Evolutionary conservation across 2,797 vertebrate genomes (phyloP), one percentile per base, ranked within the genome.

Genomic region (Enteromius trimaculatus): DNA sequence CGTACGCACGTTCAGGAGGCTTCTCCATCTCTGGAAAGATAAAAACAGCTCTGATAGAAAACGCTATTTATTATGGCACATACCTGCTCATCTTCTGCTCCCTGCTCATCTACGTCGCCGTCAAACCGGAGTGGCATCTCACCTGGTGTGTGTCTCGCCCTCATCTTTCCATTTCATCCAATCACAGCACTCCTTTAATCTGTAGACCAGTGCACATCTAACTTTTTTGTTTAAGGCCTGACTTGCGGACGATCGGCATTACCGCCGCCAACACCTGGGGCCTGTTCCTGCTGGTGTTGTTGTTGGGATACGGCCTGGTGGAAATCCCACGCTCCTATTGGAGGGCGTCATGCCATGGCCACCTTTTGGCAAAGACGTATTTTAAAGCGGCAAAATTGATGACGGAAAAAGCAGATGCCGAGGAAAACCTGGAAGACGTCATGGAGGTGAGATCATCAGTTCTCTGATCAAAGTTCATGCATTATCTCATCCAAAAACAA

Each of bases 201-300:
- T 72, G 26, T 23, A 21, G 60, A 34, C 34, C 21, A n/a, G 14
- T 81, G 14, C 60, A 47, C 23, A 64, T 47, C 42, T 78, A n/a
- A 64, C 10, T 3, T 51, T 3, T 29, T 6, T 31, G 60, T 64
- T 64, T 17, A 64, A 78, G 97, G 96, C 93, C 87, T 37, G 94
- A 96, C 11, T 94, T 99, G 68, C 96, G 97, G 89, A 97, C 96
- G 6, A 97, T 98, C 44, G 94, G 97, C 47, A 99, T 98, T 85
- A 96, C 96, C 1, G 96, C 97, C 39, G 97, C 97, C 78, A 98
- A 98, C 87, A 98, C 97, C 0, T 98, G 97, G 97, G 97, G 97
- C 51, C 94, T 98, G 0, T 97, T 98, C 89, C 96, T 98, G 70
- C 93, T 99, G n/a, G 97, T 99, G 77, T 88, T 98, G 86, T 89